These are phyloP conservation scores for Lycodopsis pacificus DNA, from an alignment of 2,797 vertebrate genomes.

Conservation along the genomic window DNA sequence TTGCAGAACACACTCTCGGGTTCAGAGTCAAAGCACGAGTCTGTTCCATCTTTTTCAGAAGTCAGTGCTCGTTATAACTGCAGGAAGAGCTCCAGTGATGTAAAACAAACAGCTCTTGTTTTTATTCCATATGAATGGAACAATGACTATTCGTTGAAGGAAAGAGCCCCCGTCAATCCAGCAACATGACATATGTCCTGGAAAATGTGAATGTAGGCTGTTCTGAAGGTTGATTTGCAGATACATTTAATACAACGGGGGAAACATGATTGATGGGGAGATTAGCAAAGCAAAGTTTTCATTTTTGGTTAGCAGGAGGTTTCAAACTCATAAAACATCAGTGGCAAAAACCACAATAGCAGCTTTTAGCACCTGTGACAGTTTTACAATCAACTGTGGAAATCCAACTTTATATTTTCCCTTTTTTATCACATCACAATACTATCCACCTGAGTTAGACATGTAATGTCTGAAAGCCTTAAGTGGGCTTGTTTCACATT, in stretches of 20 bases:
- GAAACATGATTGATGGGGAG: constrained; percentile 12
- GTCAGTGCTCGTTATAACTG: constrained; percentile 53
- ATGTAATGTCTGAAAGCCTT: neutral
- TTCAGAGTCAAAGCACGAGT: constrained; percentile 42
- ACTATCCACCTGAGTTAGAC: neutral
- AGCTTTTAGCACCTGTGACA: constrained; percentile 1
- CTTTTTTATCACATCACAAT: neutral
- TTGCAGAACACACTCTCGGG: constrained; percentile 36
- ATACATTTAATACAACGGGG: constrained; percentile 29
- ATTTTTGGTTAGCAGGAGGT: neutral
- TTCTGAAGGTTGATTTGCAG: constrained; percentile 30
- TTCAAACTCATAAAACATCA: constrained; percentile 16
- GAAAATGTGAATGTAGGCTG: constrained; percentile 53
- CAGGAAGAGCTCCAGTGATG: constrained; percentile 44
- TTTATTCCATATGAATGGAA: constrained; percentile 34
- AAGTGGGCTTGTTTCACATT: neutral
- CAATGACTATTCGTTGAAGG: constrained; percentile 35
- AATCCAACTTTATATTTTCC: neutral
- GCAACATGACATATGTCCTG: constrained; percentile 35
- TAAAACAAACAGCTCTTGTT: constrained; percentile 47
- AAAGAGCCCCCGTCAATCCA: constrained; percentile 29
- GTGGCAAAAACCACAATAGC: constrained; percentile 12
- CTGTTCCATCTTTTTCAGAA: constrained; percentile 44
- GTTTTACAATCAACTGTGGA: neutral
- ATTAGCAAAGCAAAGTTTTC: constrained; percentile 30